phyloP scores from a whole-genome alignment of 1,140 invertebrate genomes.

The Bursaphelenchus mucronatus region DNA sequence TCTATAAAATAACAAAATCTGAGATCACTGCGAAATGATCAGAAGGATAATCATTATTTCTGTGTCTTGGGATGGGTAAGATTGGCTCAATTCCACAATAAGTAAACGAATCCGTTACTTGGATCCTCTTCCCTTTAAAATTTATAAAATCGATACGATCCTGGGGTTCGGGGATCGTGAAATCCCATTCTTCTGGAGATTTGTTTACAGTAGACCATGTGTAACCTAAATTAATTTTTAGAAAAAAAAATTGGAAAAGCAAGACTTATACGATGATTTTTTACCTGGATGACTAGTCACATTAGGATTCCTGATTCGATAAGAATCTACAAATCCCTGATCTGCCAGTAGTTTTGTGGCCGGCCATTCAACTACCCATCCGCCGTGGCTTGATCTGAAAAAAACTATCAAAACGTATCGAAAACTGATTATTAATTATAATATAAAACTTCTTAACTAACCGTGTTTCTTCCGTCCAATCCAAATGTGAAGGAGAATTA shows the following conservation, averaged over 20 bases:
- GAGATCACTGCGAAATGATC: constrained; percentile 49
- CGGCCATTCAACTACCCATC: constrained; percentile 24
- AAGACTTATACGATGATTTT: not conserved
- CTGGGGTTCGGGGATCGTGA: constrained; percentile 14
- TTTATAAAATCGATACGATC: constrained; percentile 22
- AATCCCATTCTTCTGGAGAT: constrained; percentile 35
- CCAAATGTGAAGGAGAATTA: constrained; percentile 55
- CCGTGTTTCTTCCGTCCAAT: constrained; percentile 53
- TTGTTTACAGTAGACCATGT: constrained; percentile 24
- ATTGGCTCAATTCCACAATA: constrained; percentile 18
- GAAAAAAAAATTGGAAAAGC: not conserved
- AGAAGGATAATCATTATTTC: constrained; percentile 50
- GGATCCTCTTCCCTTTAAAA: not conserved
- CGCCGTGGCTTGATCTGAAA: constrained; percentile 10
- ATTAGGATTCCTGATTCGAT: constrained; percentile 16
- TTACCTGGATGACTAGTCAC: constrained; percentile 12
- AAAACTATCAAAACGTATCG: not conserved
- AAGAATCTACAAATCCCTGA: constrained; percentile 18
- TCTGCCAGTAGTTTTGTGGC: constrained; percentile 20
- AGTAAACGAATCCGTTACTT: not conserved
- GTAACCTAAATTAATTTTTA: constrained; percentile 14
- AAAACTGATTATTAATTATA: too few species aligned
- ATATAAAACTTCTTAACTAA: not conserved
- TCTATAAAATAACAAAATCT: constrained; percentile 29
- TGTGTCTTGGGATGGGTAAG: constrained; percentile 36